phyloP scores from a whole-genome alignment of 2,888 invertebrate species.

The Metopia argyrocephala region DNA sequence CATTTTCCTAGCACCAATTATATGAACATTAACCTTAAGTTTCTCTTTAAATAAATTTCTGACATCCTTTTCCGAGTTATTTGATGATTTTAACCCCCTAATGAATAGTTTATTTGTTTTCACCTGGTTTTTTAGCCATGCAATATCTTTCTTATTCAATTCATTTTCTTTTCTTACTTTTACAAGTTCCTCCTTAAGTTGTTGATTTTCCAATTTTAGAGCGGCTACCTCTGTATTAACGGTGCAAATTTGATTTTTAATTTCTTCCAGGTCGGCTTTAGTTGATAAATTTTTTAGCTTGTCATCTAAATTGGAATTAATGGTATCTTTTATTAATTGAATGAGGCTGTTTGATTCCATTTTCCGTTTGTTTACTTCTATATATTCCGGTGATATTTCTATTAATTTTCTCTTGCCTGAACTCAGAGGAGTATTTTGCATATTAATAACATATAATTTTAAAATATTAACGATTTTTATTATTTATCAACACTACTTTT shows the following conservation, averaged over 20 bases:
- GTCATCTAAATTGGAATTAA: conserved; percentile 8
- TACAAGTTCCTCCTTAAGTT: conserved; percentile 1
- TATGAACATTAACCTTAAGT: neutral
- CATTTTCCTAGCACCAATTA: neutral
- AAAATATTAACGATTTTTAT: too few species aligned
- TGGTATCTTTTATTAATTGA: conserved; percentile 1
- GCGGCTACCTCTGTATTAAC: neutral
- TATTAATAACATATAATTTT: too few species aligned
- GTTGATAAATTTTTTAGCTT: conserved; percentile 3
- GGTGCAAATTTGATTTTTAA: neutral
- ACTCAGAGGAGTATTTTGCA: too few species aligned
- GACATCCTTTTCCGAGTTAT: neutral
- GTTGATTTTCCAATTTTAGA: neutral
- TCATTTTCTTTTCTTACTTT: conserved; percentile 6
- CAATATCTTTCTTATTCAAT: conserved; percentile 1
- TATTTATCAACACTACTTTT: too few species aligned
- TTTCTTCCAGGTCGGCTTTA: neutral
- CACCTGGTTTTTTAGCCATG: conserved; percentile 2
- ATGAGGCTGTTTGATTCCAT: neutral
- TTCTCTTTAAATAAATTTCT: neutral
- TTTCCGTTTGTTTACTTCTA: neutral
- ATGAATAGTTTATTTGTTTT: neutral
- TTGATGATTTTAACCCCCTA: neutral
- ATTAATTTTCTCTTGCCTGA: neutral
- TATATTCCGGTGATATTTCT: neutral